phyloP scores from a whole-genome alignment of 1,140 invertebrate species.

The Tyrophagus putrescentiae region DNA sequence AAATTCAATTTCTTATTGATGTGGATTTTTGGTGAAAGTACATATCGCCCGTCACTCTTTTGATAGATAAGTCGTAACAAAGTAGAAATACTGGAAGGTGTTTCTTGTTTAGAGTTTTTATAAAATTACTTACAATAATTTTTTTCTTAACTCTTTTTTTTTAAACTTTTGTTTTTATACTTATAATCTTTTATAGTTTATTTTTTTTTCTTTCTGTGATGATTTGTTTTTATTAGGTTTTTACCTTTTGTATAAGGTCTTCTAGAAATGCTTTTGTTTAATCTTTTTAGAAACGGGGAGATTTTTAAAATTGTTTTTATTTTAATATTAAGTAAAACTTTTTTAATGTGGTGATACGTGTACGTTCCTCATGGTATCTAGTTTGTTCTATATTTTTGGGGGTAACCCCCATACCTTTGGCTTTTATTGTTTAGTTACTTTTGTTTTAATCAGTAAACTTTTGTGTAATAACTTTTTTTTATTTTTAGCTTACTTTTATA shows the following conservation, averaged over 20 bases:
- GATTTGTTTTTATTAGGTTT: neutral
- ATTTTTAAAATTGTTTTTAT: neutral
- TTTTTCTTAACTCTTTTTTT: neutral
- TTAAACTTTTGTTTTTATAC: neutral
- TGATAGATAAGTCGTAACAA: neutral
- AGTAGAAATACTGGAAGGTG: neutral
- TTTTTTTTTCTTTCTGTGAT: neutral
- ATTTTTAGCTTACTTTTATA: neutral
- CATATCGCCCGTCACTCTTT: conserved; percentile 1
- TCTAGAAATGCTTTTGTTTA: neutral
- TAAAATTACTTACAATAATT: neutral
- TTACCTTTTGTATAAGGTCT: neutral
- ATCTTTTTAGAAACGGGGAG: neutral
- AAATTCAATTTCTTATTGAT: neutral
- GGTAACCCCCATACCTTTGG: neutral
- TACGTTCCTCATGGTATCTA: neutral
- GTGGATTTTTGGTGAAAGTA: neutral
- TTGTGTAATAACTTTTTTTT: neutral
- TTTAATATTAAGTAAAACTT: neutral
- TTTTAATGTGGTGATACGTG: neutral
- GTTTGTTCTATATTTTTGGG: neutral
- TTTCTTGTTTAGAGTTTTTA: neutral
- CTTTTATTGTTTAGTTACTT: neutral
- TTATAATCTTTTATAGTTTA: neutral
- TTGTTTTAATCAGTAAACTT: neutral